Conservation (phyloP, 2,797 vertebrate species). For the Gadopsis marmoratus region DNA sequence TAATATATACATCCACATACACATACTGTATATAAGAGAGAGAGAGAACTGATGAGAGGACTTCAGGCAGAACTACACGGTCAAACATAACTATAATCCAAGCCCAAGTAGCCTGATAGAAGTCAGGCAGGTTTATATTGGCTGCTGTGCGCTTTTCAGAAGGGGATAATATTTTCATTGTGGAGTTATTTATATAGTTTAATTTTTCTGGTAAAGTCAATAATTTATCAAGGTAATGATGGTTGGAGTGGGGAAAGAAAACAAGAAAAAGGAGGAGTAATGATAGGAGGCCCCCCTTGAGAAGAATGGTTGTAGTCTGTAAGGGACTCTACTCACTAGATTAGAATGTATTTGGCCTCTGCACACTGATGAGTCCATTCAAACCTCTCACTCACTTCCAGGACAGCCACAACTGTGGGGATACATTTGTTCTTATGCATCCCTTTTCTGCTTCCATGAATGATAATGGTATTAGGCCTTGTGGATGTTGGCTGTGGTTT, state of each 20-base stretch:
- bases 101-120: conserved; percentile 82
- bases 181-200: conserved; percentile 82
- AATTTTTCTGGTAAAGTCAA: conserved; percentile 84
- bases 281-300: conserved; percentile 64
- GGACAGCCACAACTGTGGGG: conserved; percentile 45
- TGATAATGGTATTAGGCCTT: conserved; percentile 65
- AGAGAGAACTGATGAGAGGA: conserved; percentile 61
- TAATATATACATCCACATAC: conserved; percentile 46
- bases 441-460: conserved; percentile 45
- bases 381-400: conserved; percentile 42
- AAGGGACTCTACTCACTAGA: conserved; percentile 31
- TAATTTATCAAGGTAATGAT: conserved; percentile 85
- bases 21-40: conserved; percentile 16
- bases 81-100: conserved; percentile 66
- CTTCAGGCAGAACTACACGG: conserved; percentile 60
- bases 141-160: conserved; percentile 76
- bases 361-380: conserved; percentile 43
- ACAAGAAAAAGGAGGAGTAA: conserved; percentile 74
- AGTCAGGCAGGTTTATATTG: conserved; percentile 84
- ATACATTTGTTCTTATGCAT: conserved; percentile 53
- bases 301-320: conserved; percentile 61
- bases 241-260: conserved; percentile 78
- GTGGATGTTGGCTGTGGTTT: conserved; percentile 69
- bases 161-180: conserved; percentile 85
- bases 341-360: conserved; percentile 50